Conservation (phyloP, 1,140 invertebrate species). For the Ostrea denselamellosa region DNA sequence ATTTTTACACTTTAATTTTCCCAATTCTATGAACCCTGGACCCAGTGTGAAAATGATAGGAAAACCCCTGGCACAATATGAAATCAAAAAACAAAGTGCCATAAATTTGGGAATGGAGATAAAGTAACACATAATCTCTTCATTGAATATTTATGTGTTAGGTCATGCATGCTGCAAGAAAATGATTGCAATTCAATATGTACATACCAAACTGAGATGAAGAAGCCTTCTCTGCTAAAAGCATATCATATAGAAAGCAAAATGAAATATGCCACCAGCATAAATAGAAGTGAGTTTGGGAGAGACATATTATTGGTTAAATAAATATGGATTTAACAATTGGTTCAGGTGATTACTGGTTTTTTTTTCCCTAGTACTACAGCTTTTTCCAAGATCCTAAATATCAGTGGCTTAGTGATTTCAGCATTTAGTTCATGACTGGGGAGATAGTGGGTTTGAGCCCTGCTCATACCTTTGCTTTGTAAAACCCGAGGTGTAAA, state of each 20-base stretch:
- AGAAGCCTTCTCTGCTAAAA: not conserved
- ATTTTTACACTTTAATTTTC: too few species aligned
- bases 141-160: too few species aligned
- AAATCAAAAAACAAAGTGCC: too few species aligned
- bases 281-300: not conserved
- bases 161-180: not conserved
- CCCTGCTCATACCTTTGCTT: too few species aligned
- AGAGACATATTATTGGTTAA: too few species aligned
- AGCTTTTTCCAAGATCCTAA: not conserved
- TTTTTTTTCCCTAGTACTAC: not conserved
- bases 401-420: too few species aligned
- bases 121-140: not conserved
- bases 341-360: not conserved
- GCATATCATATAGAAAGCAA: slow-evolving; percentile 10
- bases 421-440: too few species aligned
- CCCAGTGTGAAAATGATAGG: too few species aligned
- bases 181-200: not conserved
- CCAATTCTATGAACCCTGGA: too few species aligned
- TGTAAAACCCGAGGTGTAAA: too few species aligned
- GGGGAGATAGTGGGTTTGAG: too few species aligned
- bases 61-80: too few species aligned
- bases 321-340: not conserved
- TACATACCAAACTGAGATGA: slow-evolving; percentile 2
- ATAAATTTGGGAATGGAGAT: not conserved
- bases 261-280: not conserved